Base-by-base conservation (phyloP, 1,140 invertebrate species). In the Schlechtendalia chinensis region DNA sequence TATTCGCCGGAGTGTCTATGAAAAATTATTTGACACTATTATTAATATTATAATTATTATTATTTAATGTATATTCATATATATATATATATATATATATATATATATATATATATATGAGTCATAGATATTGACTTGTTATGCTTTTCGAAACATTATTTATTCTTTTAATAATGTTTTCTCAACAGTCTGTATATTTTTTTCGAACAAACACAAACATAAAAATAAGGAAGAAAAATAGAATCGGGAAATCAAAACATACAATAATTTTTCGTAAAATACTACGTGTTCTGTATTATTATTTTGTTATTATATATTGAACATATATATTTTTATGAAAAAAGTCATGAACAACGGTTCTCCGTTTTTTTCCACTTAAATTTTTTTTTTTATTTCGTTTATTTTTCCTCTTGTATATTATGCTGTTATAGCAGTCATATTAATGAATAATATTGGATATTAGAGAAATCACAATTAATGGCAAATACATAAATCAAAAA, bases 261-360 rank as follows among this genome's bases (percentile, higher is more conserved):
- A 69, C 65, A 69, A 47, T 50, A 50, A 69, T 69, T 69, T 69
- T 47, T 39, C 65, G 22, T 39, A 69, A 69, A 69, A 69, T 17
- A 39, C 45, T 69, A 69, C 39, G 65, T 69, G 65, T 69, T 69
- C 14, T 5, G 6, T 27, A 32, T 47, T 24, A 47, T 50, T 69
- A 69, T 69, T n/a, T n/a, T 47, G 45, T 69, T 45, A 12, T 14
- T 45, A 22, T 65, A 65, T 61, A 45, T 65, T n/a, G n/a, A n/a
- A n/a, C n/a, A 65, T 67, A 67, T 67, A 47, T 69, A 59, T 24
- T 69, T 69, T 47, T 69, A 47, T 16, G n/a, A 69, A 47, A 67
- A 69, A 69, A 69, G 65, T 69, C 65, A 69, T 39, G 65, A 69
- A 69, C 65, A 69, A 69, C 47, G 65, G 65, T 69, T 69, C n/a